Conservation (phyloP, 2,888 invertebrate genomes). For the Noctua pronuba region DNA sequence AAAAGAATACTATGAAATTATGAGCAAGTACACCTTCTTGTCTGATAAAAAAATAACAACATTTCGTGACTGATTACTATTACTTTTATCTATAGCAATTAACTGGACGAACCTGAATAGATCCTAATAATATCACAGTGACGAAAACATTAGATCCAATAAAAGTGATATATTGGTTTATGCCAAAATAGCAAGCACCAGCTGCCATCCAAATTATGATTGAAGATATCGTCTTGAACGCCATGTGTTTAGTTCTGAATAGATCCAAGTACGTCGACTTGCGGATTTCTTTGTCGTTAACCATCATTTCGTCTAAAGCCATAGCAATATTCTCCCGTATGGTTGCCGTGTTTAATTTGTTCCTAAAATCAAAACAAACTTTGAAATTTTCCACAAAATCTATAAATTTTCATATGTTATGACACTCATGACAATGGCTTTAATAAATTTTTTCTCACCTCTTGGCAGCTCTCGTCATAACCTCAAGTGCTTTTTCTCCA, state of each 20-base stretch:
- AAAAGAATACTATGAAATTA: not conserved
- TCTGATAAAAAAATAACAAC: not conserved
- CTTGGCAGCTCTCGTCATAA: constrained; percentile 75
- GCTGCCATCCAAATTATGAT: constrained; percentile 69
- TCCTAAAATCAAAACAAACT: constrained; percentile 68
- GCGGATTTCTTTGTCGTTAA: constrained; percentile 61
- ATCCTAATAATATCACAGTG: constrained; percentile 72
- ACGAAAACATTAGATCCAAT: constrained; percentile 74
- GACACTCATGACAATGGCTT: not conserved
- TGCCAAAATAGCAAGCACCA: constrained; percentile 75
- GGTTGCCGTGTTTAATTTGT: constrained; percentile 69
- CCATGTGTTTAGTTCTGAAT: constrained; percentile 70
- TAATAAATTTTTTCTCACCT: constrained; percentile 63
- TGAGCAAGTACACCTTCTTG: not conserved
- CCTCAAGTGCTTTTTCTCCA: constrained; percentile 68
- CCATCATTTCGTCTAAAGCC: constrained; percentile 68
- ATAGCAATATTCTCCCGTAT: constrained; percentile 71
- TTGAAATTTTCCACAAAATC: not conserved
- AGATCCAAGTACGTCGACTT: constrained; percentile 72
- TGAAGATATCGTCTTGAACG: constrained; percentile 65
- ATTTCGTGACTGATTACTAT: not conserved
- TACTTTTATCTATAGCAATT: not conserved
- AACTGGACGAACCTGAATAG: constrained; percentile 70
- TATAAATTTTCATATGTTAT: not conserved
- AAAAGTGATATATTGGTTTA: constrained; percentile 77